phyloP scores from a whole-genome alignment of 2,888 invertebrate species.

The Drosophila maculinotata region DNA sequence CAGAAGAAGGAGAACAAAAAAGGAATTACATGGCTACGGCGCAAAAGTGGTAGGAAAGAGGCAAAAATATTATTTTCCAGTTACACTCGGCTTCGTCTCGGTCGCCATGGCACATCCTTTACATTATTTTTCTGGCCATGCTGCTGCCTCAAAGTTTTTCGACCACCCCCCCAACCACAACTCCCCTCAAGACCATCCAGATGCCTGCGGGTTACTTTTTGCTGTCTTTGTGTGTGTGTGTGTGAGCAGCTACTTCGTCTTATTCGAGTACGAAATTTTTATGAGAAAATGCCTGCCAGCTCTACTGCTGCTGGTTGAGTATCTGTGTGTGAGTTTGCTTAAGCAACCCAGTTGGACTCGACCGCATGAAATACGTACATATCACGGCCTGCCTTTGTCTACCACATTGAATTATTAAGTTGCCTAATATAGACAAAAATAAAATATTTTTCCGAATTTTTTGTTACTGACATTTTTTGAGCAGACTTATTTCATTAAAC shows the following conservation, averaged over 20 bases:
- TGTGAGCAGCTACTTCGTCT: conserved; percentile 71
- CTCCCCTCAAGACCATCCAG: conserved; percentile 34
- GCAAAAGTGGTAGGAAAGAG: conserved; percentile 41
- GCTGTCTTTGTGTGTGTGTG: conserved; percentile 26
- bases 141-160: conserved; percentile 75
- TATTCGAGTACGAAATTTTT: conserved; percentile 79
- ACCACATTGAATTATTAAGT: background rate
- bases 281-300: conserved; percentile 78
- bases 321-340: conserved; percentile 40
- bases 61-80: conserved; percentile 84
- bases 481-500: no score
- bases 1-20: conserved; percentile 47
- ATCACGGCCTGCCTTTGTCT: background rate
- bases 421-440: background rate
- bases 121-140: conserved; percentile 71
- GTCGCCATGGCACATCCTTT: conserved; percentile 79
- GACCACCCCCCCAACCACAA: conserved; percentile 24
- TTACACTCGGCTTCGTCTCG: conserved; percentile 77
- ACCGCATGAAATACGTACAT: conserved; percentile 27
- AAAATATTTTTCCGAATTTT: background rate
- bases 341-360: conserved; percentile 42
- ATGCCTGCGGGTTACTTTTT: conserved; percentile 77
- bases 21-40: conserved; percentile 53
- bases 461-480: background rate
- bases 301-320: conserved; percentile 44